These are phyloP conservation scores for cat (Felis catus) DNA, from an alignment of 2,113 vertebrate species.

Conservation along the genomic window F.catus_Fca126_mat1.0 CM031414.1:1076501-1077000, in stretches of 20 bases:
- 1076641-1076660: background rate
- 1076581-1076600: background rate
- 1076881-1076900: too few species aligned
- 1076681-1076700: background rate
- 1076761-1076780: background rate
- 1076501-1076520: too few species aligned
- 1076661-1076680: background rate
- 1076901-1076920: too few species aligned
- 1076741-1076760: background rate
- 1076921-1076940: too few species aligned
- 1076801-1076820: background rate
- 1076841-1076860: too few species aligned
- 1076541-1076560: too few species aligned
- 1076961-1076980: accelerated
- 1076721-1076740: too few species aligned
- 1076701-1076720: too few species aligned
- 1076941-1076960: too few species aligned
- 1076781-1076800: too few species aligned
- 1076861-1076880: background rate
- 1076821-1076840: background rate
- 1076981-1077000: too few species aligned
- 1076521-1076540: too few species aligned
- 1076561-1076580: background rate
- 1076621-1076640: background rate
- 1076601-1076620: background rate